Conservation (phyloP, 1,140 invertebrate species). For the Temnothorax curvispinosus region DNA sequence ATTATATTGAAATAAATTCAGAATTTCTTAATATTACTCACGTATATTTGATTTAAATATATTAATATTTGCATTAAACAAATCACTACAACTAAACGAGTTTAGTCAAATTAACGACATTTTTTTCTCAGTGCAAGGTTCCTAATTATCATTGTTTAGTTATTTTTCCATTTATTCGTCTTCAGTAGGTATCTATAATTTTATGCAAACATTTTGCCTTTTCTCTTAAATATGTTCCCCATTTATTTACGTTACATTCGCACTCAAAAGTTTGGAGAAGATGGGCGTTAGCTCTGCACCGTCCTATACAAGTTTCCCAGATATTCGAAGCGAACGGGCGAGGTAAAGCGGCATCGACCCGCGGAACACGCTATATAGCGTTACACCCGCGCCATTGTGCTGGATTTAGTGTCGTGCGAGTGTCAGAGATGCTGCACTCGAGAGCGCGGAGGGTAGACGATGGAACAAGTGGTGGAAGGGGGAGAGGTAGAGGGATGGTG, state of each 20-base stretch:
- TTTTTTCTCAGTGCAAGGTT: no score
- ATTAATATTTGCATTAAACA: no score
- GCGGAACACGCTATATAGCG: conserved; percentile 48
- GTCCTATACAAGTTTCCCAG: conserved; percentile 35
- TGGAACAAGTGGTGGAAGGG: conserved; percentile 7
- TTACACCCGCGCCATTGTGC: conserved; percentile 60
- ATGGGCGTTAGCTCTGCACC: conserved; percentile 31
- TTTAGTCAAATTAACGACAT: no score
- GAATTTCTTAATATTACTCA: no score
- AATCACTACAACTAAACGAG: no score
- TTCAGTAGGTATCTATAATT: not conserved
- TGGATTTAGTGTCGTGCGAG: conserved; percentile 58
- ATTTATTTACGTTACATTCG: not conserved
- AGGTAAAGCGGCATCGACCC: conserved; percentile 60
- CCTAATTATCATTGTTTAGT: not conserved
- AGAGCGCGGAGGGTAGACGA: conserved; percentile 37
- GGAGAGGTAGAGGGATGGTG: not conserved
- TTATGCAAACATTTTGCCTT: not conserved
- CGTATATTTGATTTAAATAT: no score
- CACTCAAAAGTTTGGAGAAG: not conserved
- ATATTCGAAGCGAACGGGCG: conserved; percentile 45
- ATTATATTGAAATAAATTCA: no score
- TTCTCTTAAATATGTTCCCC: not conserved
- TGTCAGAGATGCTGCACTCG: conserved; percentile 58
- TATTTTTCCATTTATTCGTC: not conserved